A percentile compares a stretch with the other conserved stretches of the same genome.
These are phyloP conservation scores for Trachurus trachurus DNA, from an alignment of 2,797 vertebrate species.

Conservation along the genomic window DNA sequence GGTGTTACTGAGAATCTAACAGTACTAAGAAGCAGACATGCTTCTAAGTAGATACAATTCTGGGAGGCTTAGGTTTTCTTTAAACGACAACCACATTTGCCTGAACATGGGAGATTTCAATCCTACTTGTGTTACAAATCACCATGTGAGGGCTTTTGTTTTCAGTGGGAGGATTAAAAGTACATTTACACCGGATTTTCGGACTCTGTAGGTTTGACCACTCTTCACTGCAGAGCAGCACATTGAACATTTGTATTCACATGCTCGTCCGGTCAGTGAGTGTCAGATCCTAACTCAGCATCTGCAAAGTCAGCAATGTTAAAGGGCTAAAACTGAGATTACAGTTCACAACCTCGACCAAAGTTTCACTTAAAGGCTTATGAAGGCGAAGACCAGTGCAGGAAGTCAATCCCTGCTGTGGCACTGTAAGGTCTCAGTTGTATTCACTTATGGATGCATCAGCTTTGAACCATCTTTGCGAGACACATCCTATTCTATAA, in stretches of 20 bases:
- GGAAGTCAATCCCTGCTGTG: not conserved
- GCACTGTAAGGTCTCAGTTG: not conserved
- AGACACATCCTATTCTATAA: too few species aligned
- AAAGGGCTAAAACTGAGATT: slow-evolving; percentile 9
- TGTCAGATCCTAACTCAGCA: not conserved
- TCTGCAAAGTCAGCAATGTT: slow-evolving; percentile 1
- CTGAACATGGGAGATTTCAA: slow-evolving; percentile 6
- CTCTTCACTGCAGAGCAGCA: not conserved
- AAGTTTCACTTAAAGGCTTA: not conserved
- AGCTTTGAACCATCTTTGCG: too few species aligned
- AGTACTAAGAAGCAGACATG: slow-evolving; percentile 43
- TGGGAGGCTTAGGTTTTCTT: slow-evolving; percentile 4
- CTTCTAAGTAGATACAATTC: slow-evolving; percentile 47
- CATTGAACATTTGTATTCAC: not conserved
- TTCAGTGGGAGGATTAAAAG: slow-evolving; percentile 14
- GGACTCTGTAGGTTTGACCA: not conserved
- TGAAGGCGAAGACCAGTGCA: not conserved
- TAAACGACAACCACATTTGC: slow-evolving; percentile 28
- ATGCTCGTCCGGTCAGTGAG: not conserved
- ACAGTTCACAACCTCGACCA: not conserved
- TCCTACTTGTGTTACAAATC: slow-evolving; percentile 18
- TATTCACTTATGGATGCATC: too few species aligned
- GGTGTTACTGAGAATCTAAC: slow-evolving; percentile 48
- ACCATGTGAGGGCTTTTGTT: slow-evolving; percentile 26
- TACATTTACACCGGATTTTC: slow-evolving; percentile 16